phyloP scores from a whole-genome alignment of 2,888 invertebrate genomes.

The Melinaea marsaeus region DNA sequence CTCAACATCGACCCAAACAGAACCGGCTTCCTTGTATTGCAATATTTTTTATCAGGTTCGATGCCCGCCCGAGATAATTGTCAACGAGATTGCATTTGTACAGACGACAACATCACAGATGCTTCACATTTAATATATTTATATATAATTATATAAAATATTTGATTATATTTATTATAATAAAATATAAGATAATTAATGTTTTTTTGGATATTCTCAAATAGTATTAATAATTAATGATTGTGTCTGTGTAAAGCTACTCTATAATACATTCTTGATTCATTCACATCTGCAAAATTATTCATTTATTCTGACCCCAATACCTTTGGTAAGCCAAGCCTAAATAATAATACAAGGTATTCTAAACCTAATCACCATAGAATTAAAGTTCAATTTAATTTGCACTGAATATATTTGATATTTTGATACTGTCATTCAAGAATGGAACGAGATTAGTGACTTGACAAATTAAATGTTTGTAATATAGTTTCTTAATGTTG shows the following conservation, averaged over 20 bases:
- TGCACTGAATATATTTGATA: no score
- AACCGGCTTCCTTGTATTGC: constrained; percentile 30
- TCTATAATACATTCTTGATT: constrained; percentile 30
- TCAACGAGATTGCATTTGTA: constrained; percentile 28
- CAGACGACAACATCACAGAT: constrained; percentile 19
- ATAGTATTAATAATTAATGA: background rate
- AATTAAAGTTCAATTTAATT: background rate
- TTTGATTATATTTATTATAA: no score
- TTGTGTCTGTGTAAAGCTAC: constrained; percentile 19
- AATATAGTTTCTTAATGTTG: no score
- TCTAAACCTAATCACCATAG: no score
- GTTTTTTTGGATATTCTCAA: no score
- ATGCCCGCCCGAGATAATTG: constrained; percentile 32
- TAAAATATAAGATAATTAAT: no score
- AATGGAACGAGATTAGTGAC: no score
- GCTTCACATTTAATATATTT: no score
- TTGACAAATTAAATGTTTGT: no score
- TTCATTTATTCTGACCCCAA: constrained; percentile 46
- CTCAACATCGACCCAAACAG: constrained; percentile 9
- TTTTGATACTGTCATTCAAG: no score
- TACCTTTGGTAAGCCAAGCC: constrained; percentile 47
- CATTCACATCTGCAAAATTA: constrained; percentile 41
- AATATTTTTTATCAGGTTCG: constrained; percentile 34
- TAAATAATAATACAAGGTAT: constrained; percentile 22
- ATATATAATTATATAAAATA: no score